A percentile compares a stretch with the other conserved stretches of the same genome.
Conservation (phyloP, 2,888 invertebrate species). For the Smittia sp. region DNA sequence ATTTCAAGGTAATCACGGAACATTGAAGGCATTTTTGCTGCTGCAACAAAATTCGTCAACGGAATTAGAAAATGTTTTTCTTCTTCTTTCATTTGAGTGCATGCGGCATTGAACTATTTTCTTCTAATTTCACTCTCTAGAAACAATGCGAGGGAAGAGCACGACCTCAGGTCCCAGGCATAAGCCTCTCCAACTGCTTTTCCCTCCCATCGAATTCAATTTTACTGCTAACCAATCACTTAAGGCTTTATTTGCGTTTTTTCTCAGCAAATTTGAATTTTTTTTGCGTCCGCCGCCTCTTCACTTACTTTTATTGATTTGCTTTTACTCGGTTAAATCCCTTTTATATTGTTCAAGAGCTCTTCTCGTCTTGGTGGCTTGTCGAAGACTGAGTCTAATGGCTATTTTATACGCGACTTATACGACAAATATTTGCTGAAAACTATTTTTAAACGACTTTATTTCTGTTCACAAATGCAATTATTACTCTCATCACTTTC, state of each 20-base stretch:
- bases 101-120: slow-evolving; percentile 12
- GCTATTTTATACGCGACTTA: slow-evolving; percentile 33
- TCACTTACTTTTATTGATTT: slow-evolving; percentile 27
- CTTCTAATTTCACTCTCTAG: background rate
- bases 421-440: slow-evolving; percentile 35
- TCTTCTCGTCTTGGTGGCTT: slow-evolving; percentile 22
- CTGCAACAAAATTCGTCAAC: background rate
- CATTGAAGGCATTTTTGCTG: slow-evolving; percentile 37
- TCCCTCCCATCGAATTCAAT: background rate
- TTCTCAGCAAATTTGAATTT: background rate
- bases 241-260: slow-evolving; percentile 12
- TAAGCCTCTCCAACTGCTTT: background rate
- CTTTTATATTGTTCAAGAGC: slow-evolving; percentile 18
- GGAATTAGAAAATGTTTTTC: slow-evolving; percentile 2
- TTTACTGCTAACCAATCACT: slow-evolving; percentile 17
- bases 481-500: slow-evolving; percentile 5
- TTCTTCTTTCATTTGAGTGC: background rate
- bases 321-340: slow-evolving; percentile 1
- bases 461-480: background rate
- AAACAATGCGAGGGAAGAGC: background rate
- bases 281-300: background rate
- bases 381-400: slow-evolving; percentile 31
- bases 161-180: background rate
- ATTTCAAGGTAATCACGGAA: slow-evolving; percentile 37
- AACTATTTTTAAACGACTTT: slow-evolving; percentile 37